Evolutionary conservation across 2,888 invertebrate species (phyloP).

Genomic region (Ennomos fuscantarius): DNA sequence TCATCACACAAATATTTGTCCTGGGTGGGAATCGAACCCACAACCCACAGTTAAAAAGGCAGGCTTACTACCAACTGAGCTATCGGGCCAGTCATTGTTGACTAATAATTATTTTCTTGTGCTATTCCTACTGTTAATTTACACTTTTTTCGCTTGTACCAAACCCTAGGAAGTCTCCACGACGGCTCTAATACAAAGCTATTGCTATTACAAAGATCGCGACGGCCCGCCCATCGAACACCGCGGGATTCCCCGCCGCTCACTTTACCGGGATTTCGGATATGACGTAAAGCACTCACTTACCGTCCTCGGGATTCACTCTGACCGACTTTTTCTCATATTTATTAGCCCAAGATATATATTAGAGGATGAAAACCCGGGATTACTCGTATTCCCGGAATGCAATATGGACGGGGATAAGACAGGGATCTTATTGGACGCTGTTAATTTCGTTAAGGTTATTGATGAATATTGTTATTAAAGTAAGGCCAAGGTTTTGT

Average conservation of each 20-base stretch:
- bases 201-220: constrained; percentile 84
- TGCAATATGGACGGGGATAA: constrained; percentile 58
- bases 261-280: constrained; percentile 84
- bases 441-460: constrained; percentile 55
- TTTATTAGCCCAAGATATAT: constrained; percentile 79
- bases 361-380: constrained; percentile 64
- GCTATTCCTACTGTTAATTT: too few relatives aligned
- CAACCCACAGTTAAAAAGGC: too few relatives aligned
- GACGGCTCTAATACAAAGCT: constrained; percentile 84
- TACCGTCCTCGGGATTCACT: constrained; percentile 59
- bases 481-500: constrained; percentile 33
- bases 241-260: constrained; percentile 76
- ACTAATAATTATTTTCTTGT: too few relatives aligned
- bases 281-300: constrained; percentile 84
- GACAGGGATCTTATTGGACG: constrained; percentile 54
- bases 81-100: too few relatives aligned
- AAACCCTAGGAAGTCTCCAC: constrained; percentile 68
- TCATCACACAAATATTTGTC: too few relatives aligned
- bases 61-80: too few relatives aligned
- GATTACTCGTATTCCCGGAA: constrained; percentile 63
- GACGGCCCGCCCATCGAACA: constrained; percentile 78
- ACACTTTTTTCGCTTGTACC: constrained; percentile 60
- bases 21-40: too few relatives aligned
- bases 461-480: constrained; percentile 46
- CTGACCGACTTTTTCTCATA: constrained; percentile 80